Percentiles rank a stretch among this genome's conserved stretches.
Evolutionary conservation across 2,113 vertebrate genomes (phyloP).

Genomic region (Propithecus coquereli): DNA sequence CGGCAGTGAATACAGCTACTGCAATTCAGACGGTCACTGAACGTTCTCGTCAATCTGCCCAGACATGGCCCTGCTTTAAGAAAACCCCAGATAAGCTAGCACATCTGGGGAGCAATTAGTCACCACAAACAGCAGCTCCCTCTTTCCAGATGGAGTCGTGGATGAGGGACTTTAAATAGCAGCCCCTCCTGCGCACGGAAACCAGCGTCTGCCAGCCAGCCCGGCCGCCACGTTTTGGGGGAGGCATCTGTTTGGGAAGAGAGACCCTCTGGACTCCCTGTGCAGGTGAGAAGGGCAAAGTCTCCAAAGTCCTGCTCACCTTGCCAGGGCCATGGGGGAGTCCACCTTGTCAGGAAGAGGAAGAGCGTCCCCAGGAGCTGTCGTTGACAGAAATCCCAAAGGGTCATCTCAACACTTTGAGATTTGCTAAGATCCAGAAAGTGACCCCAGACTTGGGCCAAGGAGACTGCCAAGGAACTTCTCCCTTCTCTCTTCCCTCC

Average conservation of each 20-base stretch:
- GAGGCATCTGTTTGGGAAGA: not conserved
- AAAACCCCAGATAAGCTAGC: not conserved
- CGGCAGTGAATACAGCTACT: not conserved
- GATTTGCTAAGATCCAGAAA: not conserved
- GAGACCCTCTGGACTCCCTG: not conserved
- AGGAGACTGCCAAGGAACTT: not conserved
- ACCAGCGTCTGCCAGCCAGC: not conserved
- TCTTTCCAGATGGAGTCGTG: not conserved
- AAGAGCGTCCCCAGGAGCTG: not conserved
- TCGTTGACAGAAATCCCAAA: not conserved
- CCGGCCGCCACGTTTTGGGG: not conserved
- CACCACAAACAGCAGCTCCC: not conserved
- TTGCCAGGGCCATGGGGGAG: accelerated
- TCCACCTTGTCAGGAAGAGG: not conserved
- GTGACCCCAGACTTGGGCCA: not conserved
- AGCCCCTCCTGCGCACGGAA: not conserved
- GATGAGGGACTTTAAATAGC: too few species aligned
- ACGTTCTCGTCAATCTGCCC: not conserved
- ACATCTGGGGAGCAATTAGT: not conserved
- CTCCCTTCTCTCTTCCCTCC: too few species aligned
- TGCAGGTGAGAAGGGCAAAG: not conserved
- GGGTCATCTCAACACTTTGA: not conserved
- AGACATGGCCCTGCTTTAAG: not conserved
- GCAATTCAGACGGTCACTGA: not conserved
- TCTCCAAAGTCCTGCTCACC: not conserved